phyloP scores from a whole-genome alignment of 2,888 invertebrate genomes.

The Dryococelus australis region DNA sequence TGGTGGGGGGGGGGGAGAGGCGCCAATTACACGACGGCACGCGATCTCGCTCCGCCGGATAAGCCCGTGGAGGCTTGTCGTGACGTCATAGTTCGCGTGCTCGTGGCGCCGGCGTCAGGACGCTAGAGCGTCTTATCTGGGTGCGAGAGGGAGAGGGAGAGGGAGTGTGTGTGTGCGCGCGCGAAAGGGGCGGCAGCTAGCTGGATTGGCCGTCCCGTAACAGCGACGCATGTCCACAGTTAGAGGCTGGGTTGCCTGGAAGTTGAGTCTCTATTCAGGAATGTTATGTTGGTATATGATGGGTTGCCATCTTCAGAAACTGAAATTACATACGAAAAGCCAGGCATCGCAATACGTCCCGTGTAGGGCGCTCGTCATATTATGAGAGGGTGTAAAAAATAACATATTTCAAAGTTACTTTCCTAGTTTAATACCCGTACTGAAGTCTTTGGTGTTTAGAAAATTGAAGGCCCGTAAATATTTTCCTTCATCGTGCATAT shows the following conservation, averaged over 20 bases:
- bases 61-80: background rate
- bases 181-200: background rate
- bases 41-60: background rate
- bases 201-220: background rate
- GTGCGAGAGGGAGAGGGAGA: background rate
- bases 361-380: no score
- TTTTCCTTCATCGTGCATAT: no score
- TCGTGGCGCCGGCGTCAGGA: background rate
- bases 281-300: no score
- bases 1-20: background rate
- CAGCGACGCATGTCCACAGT: background rate
- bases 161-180: background rate
- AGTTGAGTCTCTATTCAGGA: no score
- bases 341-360: no score
- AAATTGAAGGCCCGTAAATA: no score
- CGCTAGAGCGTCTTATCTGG: constrained; percentile 16
- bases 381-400: no score
- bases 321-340: no score
- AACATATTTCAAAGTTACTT: no score
- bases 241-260: background rate
- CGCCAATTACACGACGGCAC: background rate
- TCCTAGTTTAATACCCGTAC: no score
- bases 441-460: no score
- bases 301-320: no score
- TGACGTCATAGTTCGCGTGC: background rate